These are phyloP conservation scores for Altica lythri DNA, from an alignment of 2,888 invertebrate genomes.

Conservation along the genomic window DNA sequence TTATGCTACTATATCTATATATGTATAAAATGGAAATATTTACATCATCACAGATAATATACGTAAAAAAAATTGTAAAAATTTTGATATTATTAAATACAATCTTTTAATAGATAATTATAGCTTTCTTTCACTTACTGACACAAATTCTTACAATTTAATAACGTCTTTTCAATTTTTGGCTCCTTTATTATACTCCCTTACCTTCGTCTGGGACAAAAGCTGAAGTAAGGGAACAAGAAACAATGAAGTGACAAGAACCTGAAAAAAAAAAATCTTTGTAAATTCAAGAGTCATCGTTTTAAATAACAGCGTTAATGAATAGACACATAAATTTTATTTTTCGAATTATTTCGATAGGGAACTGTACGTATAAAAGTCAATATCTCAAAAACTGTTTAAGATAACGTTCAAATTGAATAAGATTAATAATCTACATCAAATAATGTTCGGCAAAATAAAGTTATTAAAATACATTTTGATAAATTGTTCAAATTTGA, in stretches of 20 bases:
- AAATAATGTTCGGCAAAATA: no score
- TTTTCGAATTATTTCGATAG: no score
- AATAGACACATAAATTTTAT: no score
- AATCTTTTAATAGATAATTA: constrained; percentile 32
- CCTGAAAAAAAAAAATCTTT: constrained; percentile 61
- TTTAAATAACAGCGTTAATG: constrained; percentile 34
- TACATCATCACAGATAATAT: constrained; percentile 44
- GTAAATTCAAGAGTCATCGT: constrained; percentile 39
- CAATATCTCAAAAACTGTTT: no score
- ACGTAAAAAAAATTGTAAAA: constrained; percentile 5
- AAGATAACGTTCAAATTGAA: no score
- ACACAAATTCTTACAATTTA: constrained; percentile 31
- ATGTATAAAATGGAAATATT: constrained; percentile 36
- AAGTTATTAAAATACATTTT: no score
- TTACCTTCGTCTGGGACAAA: constrained; percentile 61
- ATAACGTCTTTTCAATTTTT: constrained; percentile 19
- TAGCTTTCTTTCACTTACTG: constrained; percentile 27
- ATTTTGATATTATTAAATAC: no score
- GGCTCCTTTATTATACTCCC: constrained; percentile 1
- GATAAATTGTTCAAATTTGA: no score
- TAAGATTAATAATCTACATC: no score
- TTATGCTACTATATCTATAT: no score
- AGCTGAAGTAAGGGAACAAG: constrained; percentile 82
- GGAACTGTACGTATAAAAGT: no score
- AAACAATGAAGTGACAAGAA: constrained; percentile 89